Conservation (phyloP, 2,888 invertebrate genomes). For the Leptothorax acervorum region DNA sequence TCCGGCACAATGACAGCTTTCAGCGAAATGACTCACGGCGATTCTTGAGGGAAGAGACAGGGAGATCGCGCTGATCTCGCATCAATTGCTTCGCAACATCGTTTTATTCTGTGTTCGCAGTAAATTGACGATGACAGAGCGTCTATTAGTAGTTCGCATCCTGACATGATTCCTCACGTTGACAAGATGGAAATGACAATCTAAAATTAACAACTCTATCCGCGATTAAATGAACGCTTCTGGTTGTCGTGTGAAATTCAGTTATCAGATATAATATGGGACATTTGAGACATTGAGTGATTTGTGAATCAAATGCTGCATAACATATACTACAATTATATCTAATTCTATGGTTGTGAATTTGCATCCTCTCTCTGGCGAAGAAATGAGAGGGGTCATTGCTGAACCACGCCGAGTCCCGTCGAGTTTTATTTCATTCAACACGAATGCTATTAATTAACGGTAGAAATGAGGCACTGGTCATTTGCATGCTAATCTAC, state of each 20-base stretch:
- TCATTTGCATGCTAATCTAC: constrained; percentile 20
- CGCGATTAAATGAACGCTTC: constrained; percentile 11
- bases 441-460: constrained; percentile 10
- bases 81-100: constrained; percentile 39
- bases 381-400: constrained; percentile 12
- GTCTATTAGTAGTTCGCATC: not conserved
- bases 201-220: constrained; percentile 33
- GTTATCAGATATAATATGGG: not conserved
- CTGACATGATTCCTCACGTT: not conserved
- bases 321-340: constrained; percentile 5
- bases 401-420: not conserved
- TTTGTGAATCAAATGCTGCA: not conserved
- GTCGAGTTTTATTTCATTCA: constrained; percentile 4
- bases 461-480: not conserved
- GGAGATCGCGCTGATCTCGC: constrained; percentile 43
- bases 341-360: not conserved
- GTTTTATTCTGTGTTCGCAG: constrained; percentile 26
- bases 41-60: constrained; percentile 36
- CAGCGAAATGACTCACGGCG: constrained; percentile 63
- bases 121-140: constrained; percentile 26
- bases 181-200: constrained; percentile 19
- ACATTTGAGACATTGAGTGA: not conserved
- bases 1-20: constrained; percentile 76
- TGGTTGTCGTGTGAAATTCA: not conserved
- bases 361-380: constrained; percentile 1